Evolutionary conservation across 2,797 vertebrate genomes (phyloP), one percentile per base, ranked within the genome.

Genomic region (Centropyge bicolor): DNA sequence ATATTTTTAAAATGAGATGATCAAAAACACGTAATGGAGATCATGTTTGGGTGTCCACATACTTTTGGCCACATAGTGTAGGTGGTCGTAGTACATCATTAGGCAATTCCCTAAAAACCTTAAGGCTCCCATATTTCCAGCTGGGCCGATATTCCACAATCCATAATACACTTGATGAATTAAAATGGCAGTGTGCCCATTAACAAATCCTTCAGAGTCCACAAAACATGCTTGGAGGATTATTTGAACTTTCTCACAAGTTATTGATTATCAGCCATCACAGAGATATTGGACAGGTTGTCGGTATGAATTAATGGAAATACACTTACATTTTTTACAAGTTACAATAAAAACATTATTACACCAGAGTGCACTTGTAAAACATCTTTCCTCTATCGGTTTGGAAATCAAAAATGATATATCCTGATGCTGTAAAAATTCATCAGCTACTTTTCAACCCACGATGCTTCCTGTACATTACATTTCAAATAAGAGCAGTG

Each of bases 151-250:
- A 77, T 88, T 67, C 80, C 76, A 84, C 75, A 76, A 78, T 88
- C 85, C 80, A 91, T 90, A 88, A 87, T 72, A 85, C 82, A 82
- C 88, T 91, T 85, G 86, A 93, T 88, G 59, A 88, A 94, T 91
- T 91, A 88, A 95, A 93, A 90, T 92, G 93, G 92, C 92, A 87
- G 31, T 7, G 11, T 90, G 92, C 91, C 93, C 82, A 88, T 83
- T 67, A 64, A 49, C 78, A 68, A 74, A 65, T 38, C 55, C 38
- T 67, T 54, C 3, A 14, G 19, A 70, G 64, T 31, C 45, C 54
- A 74, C 59, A 78, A 75, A 71, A 27, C 45, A 31, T 20, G 8
- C 27, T 61, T 31, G 43, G 51, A 24, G n/a, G 71, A 68, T 68
- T 38, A 74, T 36, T 69, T 17, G 36, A 66, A 74, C 48, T 79